phyloP scores from a whole-genome alignment of 2,113 vertebrate genomes.

The Carettochelys insculpta region DNA sequence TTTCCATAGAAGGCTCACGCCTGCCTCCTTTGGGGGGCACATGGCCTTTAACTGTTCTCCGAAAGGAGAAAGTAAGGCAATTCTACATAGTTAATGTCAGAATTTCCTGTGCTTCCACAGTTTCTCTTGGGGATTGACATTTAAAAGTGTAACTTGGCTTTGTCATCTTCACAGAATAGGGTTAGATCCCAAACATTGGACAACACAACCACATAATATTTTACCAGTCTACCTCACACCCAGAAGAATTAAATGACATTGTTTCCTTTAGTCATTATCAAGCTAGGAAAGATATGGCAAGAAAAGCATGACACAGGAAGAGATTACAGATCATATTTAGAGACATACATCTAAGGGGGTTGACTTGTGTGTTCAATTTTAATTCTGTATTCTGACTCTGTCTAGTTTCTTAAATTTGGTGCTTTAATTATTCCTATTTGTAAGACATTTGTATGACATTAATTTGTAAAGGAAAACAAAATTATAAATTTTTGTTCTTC shows the following conservation, averaged over 20 bases:
- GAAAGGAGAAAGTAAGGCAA: neutral
- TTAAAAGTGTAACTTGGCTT: neutral
- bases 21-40: neutral
- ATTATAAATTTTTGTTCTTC: slow-evolving; percentile 3
- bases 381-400: neutral
- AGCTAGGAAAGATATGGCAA: neutral
- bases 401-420: neutral
- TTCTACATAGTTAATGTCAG: neutral
- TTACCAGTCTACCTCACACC: neutral
- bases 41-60: neutral
- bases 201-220: neutral
- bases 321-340: neutral
- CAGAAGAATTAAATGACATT: neutral
- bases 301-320: neutral
- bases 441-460: slow-evolving; percentile 28
- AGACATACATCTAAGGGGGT: neutral
- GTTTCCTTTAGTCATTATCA: neutral
- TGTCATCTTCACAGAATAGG: neutral
- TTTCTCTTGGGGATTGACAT: neutral
- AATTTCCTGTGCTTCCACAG: neutral
- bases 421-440: neutral
- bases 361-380: neutral
- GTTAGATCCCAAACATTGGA: neutral
- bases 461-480: neutral
- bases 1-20: neutral